Evolutionary conservation across 2,113 vertebrate genomes (phyloP), one percentile per base, ranked within the genome.

Genomic region (Pionites leucogaster): DNA sequence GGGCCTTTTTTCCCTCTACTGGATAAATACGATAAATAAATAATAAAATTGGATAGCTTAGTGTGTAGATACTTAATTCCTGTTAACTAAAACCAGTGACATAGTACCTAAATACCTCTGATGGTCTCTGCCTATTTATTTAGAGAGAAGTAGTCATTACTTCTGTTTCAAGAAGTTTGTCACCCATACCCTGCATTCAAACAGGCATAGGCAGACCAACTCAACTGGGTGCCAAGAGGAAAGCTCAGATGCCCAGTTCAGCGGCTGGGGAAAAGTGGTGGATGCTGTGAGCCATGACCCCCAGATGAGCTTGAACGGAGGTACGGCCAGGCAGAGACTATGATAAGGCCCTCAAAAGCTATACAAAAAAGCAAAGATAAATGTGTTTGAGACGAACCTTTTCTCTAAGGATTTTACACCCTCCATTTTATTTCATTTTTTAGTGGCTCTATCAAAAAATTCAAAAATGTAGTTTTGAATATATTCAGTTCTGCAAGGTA

Each of bases 401-500:
- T 82, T 52, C 52, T 64, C 31, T 69, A 46, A n/a, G 19, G 9
- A 19, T 90, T 88, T 74, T 18, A 47, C 10, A 3, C 22, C 4
- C 5, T 55, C 14, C 3, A 0, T 17, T 42, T 37, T 69, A n/a
- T 64, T 49, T 17, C 24, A 70, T 60, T 39, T 75, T 70, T 91
- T 35, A 41, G 35, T 47, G 8, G 59, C 7, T 85, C 92, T 97
- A 96, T 92, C 4, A 85, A 97, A 95, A 86, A 76, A 88, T 18
- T 28, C 33, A 76, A 96, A 95, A 69, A 82, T 88, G 69, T 46
- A 86, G 84, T 96, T 98, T 92, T 89, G 77, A 97, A 98, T 96
- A 93, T 92, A 91, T 96, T 98, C 95, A 63, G 93, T 96, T 96
- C 95, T 96, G 92, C 93, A 97, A 97, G 96, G 98, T 98, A 95